phyloP scores from a whole-genome alignment of 2,113 vertebrate species.

The Otus sunia region DNA sequence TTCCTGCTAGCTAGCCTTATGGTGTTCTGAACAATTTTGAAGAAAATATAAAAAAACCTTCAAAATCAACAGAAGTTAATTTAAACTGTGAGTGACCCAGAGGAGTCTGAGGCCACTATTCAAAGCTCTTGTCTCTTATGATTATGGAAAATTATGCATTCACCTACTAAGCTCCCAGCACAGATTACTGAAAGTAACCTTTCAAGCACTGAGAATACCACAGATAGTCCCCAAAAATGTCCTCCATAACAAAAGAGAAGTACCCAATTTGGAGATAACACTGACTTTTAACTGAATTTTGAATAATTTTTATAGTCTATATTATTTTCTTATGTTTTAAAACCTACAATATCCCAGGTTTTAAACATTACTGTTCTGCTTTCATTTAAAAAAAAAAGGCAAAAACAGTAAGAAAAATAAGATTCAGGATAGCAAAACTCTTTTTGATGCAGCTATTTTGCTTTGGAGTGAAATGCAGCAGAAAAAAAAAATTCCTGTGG shows the following conservation, averaged over 20 bases:
- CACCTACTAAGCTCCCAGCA: background rate
- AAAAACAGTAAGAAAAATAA: background rate
- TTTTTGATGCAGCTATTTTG: background rate
- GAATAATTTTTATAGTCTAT: background rate
- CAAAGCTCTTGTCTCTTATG: background rate
- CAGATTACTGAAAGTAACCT: background rate
- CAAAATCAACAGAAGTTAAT: background rate
- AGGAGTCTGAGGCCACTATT: background rate
- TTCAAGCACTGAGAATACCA: background rate
- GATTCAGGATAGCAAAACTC: background rate
- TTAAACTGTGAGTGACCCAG: background rate
- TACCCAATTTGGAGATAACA: background rate
- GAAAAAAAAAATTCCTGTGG: background rate
- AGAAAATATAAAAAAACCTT: background rate
- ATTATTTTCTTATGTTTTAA: background rate
- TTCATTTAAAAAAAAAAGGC: background rate
- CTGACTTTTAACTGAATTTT: background rate
- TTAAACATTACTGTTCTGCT: background rate
- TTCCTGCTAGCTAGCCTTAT: conserved; percentile 19
- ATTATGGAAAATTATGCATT: conserved; percentile 14
- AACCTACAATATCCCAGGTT: background rate
- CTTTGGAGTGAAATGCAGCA: background rate
- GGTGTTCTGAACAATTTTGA: background rate
- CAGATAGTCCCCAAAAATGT: background rate
- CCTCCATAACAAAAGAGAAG: background rate